Evolutionary conservation across 1,140 invertebrate species (phyloP).

Genomic region (Drosophila erecta): DNA sequence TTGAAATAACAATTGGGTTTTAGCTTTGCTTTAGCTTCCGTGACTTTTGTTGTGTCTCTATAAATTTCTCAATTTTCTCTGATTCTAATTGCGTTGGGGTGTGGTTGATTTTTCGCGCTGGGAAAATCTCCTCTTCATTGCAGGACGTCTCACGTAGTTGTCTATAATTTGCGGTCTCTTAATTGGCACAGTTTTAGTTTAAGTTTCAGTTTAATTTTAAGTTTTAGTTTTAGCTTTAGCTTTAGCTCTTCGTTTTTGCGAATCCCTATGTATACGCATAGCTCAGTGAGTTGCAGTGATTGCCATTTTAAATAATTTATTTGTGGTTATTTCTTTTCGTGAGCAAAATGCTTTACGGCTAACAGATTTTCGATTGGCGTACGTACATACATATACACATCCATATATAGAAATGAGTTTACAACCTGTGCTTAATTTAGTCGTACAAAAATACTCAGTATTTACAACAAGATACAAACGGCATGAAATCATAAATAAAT

Average conservation of each 20-base stretch:
- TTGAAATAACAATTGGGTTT: slow-evolving; percentile 51
- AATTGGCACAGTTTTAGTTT: slow-evolving; percentile 75
- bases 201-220: background rate
- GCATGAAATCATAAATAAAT: slow-evolving; percentile 36
- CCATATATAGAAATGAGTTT: slow-evolving; percentile 55
- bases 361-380: slow-evolving; percentile 34
- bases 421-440: slow-evolving; percentile 76
- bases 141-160: slow-evolving; percentile 9
- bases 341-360: slow-evolving; percentile 36
- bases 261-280: slow-evolving; percentile 48
- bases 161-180: slow-evolving; percentile 60
- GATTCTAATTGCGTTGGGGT: slow-evolving; percentile 33
- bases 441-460: slow-evolving; percentile 55
- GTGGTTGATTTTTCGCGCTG: slow-evolving; percentile 1
- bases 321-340: slow-evolving; percentile 17
- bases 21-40: slow-evolving; percentile 34
- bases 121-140: slow-evolving; percentile 7
- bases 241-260: slow-evolving; percentile 6
- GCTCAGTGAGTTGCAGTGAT: slow-evolving; percentile 69
- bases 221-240: slow-evolving; percentile 9
- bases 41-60: slow-evolving; percentile 21
- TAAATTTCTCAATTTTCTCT: slow-evolving; percentile 5
- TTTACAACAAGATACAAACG: slow-evolving; percentile 46
- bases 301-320: slow-evolving; percentile 61
- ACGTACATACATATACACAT: slow-evolving; percentile 17